Conservation (phyloP, 1,140 invertebrate genomes). For the Gonatopus flavifemur region DNA sequence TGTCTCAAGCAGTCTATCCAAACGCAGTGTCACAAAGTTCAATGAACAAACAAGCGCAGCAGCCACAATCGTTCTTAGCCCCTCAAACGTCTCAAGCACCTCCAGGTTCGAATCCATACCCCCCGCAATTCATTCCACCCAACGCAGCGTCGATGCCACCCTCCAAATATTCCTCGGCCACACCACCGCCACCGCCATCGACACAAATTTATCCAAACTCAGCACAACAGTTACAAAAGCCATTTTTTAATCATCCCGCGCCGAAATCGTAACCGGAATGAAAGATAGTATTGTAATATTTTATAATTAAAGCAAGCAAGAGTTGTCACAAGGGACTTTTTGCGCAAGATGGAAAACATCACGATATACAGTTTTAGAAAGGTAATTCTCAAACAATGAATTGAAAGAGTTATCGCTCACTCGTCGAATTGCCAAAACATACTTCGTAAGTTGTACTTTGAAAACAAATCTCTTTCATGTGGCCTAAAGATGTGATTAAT, state of each 20-base stretch:
- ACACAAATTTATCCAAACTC: conserved; percentile 22
- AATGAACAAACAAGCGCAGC: conserved; percentile 17
- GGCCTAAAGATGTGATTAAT: conserved; percentile 32
- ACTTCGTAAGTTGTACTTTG: conserved; percentile 10
- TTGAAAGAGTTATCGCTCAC: background rate
- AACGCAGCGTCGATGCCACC: conserved; percentile 17
- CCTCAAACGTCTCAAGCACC: conserved; percentile 51
- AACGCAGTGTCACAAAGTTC: conserved; percentile 19
- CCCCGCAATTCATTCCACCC: conserved; percentile 43
- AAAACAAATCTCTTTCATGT: too few relatives aligned
- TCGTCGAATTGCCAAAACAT: conserved; percentile 3
- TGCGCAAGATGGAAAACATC: conserved; percentile 1
- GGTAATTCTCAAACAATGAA: too few relatives aligned
- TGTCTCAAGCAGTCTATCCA: conserved; percentile 26
- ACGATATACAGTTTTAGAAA: too few relatives aligned
- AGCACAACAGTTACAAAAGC: conserved; percentile 30
- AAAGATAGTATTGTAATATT: conserved; percentile 29
- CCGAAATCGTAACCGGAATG: conserved; percentile 42
- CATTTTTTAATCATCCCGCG: conserved; percentile 42
- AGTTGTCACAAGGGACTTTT: background rate
- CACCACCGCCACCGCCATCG: conserved; percentile 28
- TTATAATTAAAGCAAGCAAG: conserved; percentile 16
- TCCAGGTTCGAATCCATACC: conserved; percentile 53
- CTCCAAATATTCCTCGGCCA: conserved; percentile 20
- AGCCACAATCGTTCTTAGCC: conserved; percentile 41